Base-by-base conservation (phyloP, 92 coral and sea anemone species). In the Porites lobata region DNA sequence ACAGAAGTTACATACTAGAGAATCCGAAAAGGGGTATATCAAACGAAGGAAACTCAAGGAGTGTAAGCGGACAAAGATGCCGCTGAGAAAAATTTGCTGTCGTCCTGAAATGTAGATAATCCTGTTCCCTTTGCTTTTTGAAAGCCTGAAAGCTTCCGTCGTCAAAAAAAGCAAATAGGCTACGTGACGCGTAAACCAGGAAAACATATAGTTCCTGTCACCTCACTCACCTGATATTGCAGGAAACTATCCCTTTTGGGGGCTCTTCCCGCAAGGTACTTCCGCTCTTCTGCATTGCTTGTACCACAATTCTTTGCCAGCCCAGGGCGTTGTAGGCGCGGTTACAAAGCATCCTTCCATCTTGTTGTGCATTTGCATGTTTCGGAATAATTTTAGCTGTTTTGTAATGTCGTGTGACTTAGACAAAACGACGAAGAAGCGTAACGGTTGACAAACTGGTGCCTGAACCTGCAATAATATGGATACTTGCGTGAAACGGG, bases 351-450 rank as follows among this genome's bases (percentile, higher is more conserved):
- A 82, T 71, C 18, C 86, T 38, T 38, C 59, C 19, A 59, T 14
- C 56, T 32, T 77, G 72, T 64, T 79, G 73, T 66, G 11, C 56
- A 17, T 69, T 57, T 26, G 19, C 76, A 32, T 69, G 50, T 52
- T 15, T 13, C 52, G 29, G 72, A 50, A 43, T 69, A 69, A 29
- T 26, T 81, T 70, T 69, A 57, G 86, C 13, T 43, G 8, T 77
- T 61, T 77, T 57, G 68, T 77, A 24, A 77, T 77, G 81, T 69
- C 68, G 69, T 81, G 77, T 81, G 86, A 69, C 68, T 54, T n/a
- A 0, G 13, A 50, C 19, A 24, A 54, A 11, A 47, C 72, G 43
- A 61, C 57, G 20, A 20, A 17, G 4, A 13, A 79, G 72, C 73
- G 65, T 9, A 59, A 53, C 65, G 72, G 74, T 68, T 19, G n/a